Evolutionary conservation across 2,797 vertebrate genomes (phyloP).

Genomic region (Iguana delicatissima): DNA sequence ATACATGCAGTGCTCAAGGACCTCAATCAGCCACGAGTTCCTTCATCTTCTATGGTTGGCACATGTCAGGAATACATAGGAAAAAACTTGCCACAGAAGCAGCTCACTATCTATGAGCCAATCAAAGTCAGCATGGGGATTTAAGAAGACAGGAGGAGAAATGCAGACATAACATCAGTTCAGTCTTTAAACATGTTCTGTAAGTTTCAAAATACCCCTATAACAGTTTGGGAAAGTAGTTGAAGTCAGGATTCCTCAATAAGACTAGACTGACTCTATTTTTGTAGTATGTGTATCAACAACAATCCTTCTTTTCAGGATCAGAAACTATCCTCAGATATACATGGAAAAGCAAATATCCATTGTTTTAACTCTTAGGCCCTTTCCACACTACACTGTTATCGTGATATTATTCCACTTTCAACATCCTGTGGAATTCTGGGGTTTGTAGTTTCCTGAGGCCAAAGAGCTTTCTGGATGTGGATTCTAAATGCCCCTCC

Average conservation of each 20-base stretch:
- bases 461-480: too few species aligned
- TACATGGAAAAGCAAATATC: too few species aligned
- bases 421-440: too few species aligned
- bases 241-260: too few species aligned
- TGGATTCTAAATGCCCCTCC: too few species aligned
- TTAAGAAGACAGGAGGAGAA: background rate
- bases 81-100: background rate
- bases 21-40: background rate
- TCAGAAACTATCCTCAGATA: too few species aligned
- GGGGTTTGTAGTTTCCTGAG: too few species aligned
- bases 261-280: background rate
- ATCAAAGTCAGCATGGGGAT: background rate
- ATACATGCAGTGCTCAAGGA: background rate
- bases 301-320: too few species aligned
- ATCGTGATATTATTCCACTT: too few species aligned
- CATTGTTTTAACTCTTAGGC: background rate
- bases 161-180: background rate
- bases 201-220: background rate
- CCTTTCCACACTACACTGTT: too few species aligned
- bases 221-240: background rate
- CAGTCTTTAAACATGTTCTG: background rate
- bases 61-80: background rate
- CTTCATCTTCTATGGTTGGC: background rate
- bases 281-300: background rate
- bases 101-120: background rate